phyloP scores from a whole-genome alignment of 1,140 invertebrate genomes.

The Panagrolaimus sp. region DNA sequence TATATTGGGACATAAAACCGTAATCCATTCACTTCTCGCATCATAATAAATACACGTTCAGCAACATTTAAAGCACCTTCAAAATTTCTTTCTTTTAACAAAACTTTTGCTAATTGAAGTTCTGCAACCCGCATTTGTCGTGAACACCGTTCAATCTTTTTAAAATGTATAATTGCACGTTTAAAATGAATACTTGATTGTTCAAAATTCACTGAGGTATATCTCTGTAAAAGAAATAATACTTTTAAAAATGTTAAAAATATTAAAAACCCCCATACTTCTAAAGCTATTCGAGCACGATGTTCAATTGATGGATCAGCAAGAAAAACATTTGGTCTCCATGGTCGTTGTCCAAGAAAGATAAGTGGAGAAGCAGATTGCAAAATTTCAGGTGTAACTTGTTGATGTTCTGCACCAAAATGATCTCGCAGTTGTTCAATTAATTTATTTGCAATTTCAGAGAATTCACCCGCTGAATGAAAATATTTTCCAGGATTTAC shows the following conservation, averaged over 20 bases:
- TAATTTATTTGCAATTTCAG: background rate
- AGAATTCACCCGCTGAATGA: background rate
- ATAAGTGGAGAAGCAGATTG: conserved; percentile 7
- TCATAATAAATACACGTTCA: conserved; percentile 9
- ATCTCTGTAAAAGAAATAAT: conserved; percentile 7
- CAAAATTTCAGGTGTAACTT: background rate
- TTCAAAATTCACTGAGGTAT: background rate
- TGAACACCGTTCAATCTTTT: conserved; percentile 1
- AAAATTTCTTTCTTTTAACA: conserved; percentile 1
- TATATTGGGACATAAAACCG: conserved; percentile 5
- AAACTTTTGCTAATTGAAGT: conserved; percentile 7
- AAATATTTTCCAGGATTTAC: conserved; percentile 13
- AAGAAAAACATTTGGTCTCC: conserved; percentile 6
- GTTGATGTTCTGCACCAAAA: background rate
- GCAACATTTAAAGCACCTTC: conserved; percentile 4
- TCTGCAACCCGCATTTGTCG: conserved; percentile 10
- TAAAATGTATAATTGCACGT: background rate
- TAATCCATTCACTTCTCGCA: conserved; percentile 4
- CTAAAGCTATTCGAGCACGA: conserved; percentile 6
- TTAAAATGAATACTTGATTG: conserved; percentile 5
- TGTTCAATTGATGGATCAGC: conserved; percentile 4
- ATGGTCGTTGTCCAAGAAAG: conserved; percentile 9
- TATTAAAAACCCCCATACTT: background rate
- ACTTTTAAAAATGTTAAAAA: background rate
- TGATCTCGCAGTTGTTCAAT: background rate